Evolutionary conservation across 1,140 invertebrate species (phyloP).

Genomic region (Mactra quadrangularis): DNA sequence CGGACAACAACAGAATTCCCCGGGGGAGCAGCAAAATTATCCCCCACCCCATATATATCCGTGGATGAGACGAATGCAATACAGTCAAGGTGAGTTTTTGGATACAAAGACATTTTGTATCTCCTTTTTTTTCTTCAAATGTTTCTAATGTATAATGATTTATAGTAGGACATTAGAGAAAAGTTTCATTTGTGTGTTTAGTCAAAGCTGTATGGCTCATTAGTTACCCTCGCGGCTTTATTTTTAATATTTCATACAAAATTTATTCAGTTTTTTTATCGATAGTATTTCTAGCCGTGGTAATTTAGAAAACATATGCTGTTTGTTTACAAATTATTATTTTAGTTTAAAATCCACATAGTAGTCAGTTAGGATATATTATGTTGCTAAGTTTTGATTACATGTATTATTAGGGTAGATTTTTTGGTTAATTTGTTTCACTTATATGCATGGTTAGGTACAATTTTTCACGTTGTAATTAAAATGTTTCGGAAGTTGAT

Average conservation of each 20-base stretch:
- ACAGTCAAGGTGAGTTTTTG: slow-evolving; percentile 77
- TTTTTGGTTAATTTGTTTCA: slow-evolving; percentile 42
- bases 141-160: slow-evolving; percentile 6
- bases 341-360: no score
- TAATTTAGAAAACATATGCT: neutral
- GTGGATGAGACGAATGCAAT: slow-evolving; percentile 82
- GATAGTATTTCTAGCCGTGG: slow-evolving; percentile 18
- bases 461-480: slow-evolving; percentile 16
- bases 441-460: slow-evolving; percentile 11
- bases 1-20: slow-evolving; percentile 54
- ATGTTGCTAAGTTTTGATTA: neutral
- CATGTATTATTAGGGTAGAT: neutral
- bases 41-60: slow-evolving; percentile 79
- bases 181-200: neutral
- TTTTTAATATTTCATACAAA: slow-evolving; percentile 9
- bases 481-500: slow-evolving; percentile 21
- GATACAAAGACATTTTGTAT: slow-evolving; percentile 3
- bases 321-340: no score
- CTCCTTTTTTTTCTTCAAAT: slow-evolving; percentile 28
- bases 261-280: slow-evolving; percentile 11
- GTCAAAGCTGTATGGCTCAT: slow-evolving; percentile 12
- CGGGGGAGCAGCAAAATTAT: slow-evolving; percentile 65
- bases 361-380: no score
- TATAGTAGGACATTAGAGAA: no score
- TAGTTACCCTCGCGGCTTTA: slow-evolving; percentile 19